Evolutionary conservation across 2,797 vertebrate genomes (phyloP).

Genomic region (Menidia menidia): DNA sequence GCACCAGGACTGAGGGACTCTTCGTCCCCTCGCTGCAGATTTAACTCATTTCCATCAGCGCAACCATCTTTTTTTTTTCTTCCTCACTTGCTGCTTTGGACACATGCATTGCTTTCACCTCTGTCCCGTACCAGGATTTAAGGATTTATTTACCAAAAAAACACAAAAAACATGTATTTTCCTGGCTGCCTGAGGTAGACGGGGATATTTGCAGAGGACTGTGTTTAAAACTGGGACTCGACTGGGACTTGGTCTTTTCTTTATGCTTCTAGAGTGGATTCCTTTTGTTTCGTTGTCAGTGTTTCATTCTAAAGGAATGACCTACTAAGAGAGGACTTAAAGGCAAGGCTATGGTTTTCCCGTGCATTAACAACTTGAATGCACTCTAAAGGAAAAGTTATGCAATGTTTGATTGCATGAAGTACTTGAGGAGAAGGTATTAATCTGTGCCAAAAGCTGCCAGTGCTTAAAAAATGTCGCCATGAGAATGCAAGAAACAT

Average conservation of each 20-base stretch:
- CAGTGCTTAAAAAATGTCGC: conserved; percentile 31
- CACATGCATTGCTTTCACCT: conserved; percentile 48
- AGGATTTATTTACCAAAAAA: conserved; percentile 52
- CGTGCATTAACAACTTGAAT: conserved; percentile 30
- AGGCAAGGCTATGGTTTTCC: conserved; percentile 35
- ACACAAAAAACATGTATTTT: conserved; percentile 10
- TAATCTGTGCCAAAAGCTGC: not conserved
- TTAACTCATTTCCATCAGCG: conserved; percentile 76
- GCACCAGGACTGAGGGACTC: conserved; percentile 82
- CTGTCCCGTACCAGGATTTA: conserved; percentile 31
- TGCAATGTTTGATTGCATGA: conserved; percentile 42
- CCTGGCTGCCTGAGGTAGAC: conserved; percentile 45
- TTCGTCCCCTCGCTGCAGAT: conserved; percentile 76
- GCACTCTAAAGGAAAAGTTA: conserved; percentile 59
- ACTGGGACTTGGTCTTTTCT: conserved; percentile 60
- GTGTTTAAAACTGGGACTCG: conserved; percentile 55
- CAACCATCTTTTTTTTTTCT: conserved; percentile 64
- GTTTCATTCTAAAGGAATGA: conserved; percentile 44
- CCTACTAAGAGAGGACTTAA: conserved; percentile 51
- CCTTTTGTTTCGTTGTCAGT: conserved; percentile 57
- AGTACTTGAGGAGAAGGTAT: conserved; percentile 32
- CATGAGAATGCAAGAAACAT: conserved; percentile 46
- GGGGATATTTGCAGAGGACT: conserved; percentile 54
- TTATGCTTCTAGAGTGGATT: conserved; percentile 55
- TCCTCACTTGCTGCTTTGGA: conserved; percentile 55